Conservation (phyloP, 2,113 vertebrate species). For the Laticauda colubrina region DNA sequence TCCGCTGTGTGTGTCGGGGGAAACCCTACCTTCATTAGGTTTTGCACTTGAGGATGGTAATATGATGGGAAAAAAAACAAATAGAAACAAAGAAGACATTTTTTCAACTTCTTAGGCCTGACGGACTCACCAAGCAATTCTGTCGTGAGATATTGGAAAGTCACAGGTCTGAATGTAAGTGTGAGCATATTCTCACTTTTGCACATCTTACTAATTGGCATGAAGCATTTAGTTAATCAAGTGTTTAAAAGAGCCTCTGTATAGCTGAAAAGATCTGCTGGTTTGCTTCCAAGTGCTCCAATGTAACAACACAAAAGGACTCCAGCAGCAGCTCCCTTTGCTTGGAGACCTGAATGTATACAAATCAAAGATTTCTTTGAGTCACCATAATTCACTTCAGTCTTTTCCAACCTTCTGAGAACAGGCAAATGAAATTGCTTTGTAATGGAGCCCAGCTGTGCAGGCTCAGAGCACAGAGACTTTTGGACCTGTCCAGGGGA, state of each 20-base stretch:
- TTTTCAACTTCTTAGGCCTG: no score
- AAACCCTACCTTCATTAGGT: not conserved
- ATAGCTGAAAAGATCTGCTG: not conserved
- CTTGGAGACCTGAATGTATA: not conserved
- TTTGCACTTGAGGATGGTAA: not conserved
- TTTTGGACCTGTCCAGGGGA: not conserved
- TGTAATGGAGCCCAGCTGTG: not conserved
- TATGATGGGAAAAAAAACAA: not conserved
- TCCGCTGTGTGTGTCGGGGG: no score
- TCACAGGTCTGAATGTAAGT: not conserved
- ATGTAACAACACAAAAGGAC: not conserved
- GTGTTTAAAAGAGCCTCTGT: not conserved
- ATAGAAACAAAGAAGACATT: not conserved
- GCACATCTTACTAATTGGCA: not conserved
- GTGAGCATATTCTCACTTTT: accelerated
- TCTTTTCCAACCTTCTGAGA: not conserved
- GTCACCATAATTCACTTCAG: not conserved
- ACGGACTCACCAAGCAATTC: not conserved
- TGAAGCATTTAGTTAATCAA: not conserved
- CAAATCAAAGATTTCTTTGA: not conserved
- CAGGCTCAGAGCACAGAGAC: not conserved
- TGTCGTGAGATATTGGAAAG: not conserved
- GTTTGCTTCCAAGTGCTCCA: not conserved
- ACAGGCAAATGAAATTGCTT: not conserved
- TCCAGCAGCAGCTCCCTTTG: not conserved